Conservation (phyloP, 2,797 vertebrate genomes). For the Cyprinella venusta region DNA sequence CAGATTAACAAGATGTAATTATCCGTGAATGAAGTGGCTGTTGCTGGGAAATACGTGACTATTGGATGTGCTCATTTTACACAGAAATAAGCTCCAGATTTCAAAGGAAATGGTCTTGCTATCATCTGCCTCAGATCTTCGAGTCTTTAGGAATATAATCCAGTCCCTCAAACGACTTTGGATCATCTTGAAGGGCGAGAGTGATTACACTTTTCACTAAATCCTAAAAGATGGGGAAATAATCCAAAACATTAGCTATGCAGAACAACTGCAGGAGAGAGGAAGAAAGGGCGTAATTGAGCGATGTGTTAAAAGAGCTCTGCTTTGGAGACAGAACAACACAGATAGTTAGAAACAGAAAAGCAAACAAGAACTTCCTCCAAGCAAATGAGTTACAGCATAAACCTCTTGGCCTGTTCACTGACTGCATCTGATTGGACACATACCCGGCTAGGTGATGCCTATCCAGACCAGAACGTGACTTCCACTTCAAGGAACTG, state of each 20-base stretch:
- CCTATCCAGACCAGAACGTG: conserved; percentile 25
- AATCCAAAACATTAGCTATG: conserved; percentile 30
- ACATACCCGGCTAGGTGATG: conserved; percentile 18
- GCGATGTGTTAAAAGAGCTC: conserved; percentile 38
- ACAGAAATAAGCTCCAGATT: conserved; percentile 8
- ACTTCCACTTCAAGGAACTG: conserved; percentile 30
- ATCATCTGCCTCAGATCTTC: conserved; percentile 9
- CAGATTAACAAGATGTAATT: conserved; percentile 32
- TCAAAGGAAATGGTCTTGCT: conserved; percentile 8
- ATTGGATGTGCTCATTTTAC: background rate
- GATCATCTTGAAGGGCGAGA: background rate
- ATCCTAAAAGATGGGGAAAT: conserved; percentile 18
- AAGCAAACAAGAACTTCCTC: conserved; percentile 35
- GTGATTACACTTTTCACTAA: conserved; percentile 25
- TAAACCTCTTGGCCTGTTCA: conserved; percentile 18
- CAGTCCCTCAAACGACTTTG: background rate
- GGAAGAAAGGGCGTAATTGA: conserved; percentile 26
- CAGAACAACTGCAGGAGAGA: conserved; percentile 16
- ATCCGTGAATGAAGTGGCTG: conserved; percentile 33
- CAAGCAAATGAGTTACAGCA: background rate
- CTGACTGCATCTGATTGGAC: conserved; percentile 39
- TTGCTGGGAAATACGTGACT: conserved; percentile 1
- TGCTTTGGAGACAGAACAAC: conserved; percentile 45
- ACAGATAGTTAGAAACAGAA: conserved; percentile 45
- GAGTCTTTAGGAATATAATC: conserved; percentile 28